Base-by-base conservation (phyloP, 2,797 vertebrate genomes). In the Hybognathus amarus region DNA sequence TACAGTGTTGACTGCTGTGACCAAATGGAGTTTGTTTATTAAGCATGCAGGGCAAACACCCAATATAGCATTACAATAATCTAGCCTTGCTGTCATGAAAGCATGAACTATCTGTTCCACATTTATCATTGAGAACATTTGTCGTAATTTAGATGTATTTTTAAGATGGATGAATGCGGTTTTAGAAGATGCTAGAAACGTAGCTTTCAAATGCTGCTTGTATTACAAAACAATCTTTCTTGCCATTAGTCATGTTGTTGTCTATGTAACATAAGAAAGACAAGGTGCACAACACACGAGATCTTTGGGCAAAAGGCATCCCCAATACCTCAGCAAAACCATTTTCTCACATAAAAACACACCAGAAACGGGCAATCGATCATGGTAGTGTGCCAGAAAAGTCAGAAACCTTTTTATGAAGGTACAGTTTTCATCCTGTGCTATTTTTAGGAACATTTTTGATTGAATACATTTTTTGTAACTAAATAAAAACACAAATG, bases 341-440 rank as follows among this genome's bases (percentile, higher is more conserved):
- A 24, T 24, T 70, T 70, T 70, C 68, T 45, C 68, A 70, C 42
- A 70, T 47, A 71, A 50, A 71, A 12, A 50, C 45, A 71, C 68
- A 71, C 13, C 27, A 30, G 15, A 50, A 71, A 47, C 13, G 3
- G 38, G n/a, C 42, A 69, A 24, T 15, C 42, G 67, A 50, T 71
- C n/a, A 15, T 30, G 42, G 13, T 2, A 68, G 1, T n/a, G 10
- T n/a, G 20, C 20, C 67, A 69, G 67, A 45, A 69, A 69, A 69
- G 11, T 38, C 33, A 42, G 38, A 69, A 42, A 68, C 1, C 13
- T 15, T 45, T 45, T 70, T 15, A 42, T 40, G 13, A 24, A 69
- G 22, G 22, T n/a, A 24, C 6, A 42, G 45, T 70, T 45, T 70
- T 47, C 13, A 13, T 27, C 13, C n/a, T 45, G 2, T 38, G 38